Evolutionary conservation across 1,140 invertebrate genomes (phyloP), one percentile per base, ranked within the genome.

Genomic region (Bombyx mori): DNA sequence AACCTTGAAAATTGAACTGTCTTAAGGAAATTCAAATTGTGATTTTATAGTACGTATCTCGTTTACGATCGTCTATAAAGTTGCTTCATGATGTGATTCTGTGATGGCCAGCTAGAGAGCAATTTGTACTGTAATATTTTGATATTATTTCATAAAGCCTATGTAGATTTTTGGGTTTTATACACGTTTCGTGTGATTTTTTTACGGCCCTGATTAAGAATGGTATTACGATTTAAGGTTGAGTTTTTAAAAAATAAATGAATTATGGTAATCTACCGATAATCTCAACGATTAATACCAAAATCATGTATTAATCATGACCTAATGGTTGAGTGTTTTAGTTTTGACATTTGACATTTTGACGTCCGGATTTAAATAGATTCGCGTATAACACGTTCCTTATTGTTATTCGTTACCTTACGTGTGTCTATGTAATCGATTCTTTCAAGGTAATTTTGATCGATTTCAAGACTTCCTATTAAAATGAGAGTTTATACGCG

Each of bases 1-100:
- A 64, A 66, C 51, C 56, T 73, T 63, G 62, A 67, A 68, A 72
- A 70, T 73, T 63, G 60, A 70, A 64, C 63, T 65, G 61, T 65
- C 65, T 64, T 65, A 57, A 58, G 67, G 60, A 63, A 65, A 72
- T 67, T 61, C 65, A 63, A 72, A 61, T 65, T 53, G 64, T 61
- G 55, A 57, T 69, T 63, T 69, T 66, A 69, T 66, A 61, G 63
- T 61, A 58, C 51, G 56, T 58, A 58, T 48, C 43, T 50, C 43
- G 57, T 68, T 68, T 68, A 65, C 58, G 66, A 68, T 54, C 57
- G 56, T 42, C 62, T 52, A 65, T 65, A 68, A 65, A 65, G 48
- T 62, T 58, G 42, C 35, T 55, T 18, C 50, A 35, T 51, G 42
- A 22, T 51, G 50, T 51, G 50, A 42, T 53, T 53, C 12, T 0